These are phyloP conservation scores for Machimus rusticus DNA, from an alignment of 2,888 invertebrate genomes.

Conservation along the genomic window DNA sequence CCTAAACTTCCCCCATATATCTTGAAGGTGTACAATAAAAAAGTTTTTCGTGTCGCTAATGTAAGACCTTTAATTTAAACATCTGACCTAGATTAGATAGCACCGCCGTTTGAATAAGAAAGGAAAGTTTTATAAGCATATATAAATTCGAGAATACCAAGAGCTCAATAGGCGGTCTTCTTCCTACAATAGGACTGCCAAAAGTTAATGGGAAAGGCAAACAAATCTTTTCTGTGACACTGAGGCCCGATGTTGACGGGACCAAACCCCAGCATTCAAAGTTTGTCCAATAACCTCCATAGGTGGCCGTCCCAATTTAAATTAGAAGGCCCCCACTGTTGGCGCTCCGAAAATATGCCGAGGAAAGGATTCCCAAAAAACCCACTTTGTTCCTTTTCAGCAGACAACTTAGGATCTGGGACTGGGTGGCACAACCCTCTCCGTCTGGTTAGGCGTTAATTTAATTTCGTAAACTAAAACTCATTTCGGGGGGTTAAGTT, in stretches of 20 bases:
- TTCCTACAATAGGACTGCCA: background rate
- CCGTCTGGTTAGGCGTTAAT: background rate
- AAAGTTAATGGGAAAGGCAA: background rate
- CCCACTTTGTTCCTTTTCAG: background rate
- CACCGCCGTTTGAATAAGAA: background rate
- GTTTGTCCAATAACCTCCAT: background rate
- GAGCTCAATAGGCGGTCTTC: background rate
- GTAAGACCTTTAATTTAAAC: too few species aligned
- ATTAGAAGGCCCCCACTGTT: background rate
- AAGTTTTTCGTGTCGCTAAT: too few species aligned
- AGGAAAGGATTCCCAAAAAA: background rate
- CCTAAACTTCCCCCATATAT: too few species aligned
- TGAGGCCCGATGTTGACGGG: background rate
- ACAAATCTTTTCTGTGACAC: background rate
- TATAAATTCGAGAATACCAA: background rate
- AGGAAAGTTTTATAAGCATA: background rate
- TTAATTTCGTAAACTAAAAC: slow-evolving; percentile 2
- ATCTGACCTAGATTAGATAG: background rate
- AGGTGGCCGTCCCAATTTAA: background rate
- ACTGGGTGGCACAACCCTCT: background rate
- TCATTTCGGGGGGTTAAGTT: background rate
- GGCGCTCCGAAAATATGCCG: background rate
- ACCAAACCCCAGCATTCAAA: background rate
- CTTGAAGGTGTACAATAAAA: too few species aligned
- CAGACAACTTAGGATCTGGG: background rate